Base-by-base conservation (phyloP, 2,797 vertebrate species). In the Hyperoplus immaculatus region DNA sequence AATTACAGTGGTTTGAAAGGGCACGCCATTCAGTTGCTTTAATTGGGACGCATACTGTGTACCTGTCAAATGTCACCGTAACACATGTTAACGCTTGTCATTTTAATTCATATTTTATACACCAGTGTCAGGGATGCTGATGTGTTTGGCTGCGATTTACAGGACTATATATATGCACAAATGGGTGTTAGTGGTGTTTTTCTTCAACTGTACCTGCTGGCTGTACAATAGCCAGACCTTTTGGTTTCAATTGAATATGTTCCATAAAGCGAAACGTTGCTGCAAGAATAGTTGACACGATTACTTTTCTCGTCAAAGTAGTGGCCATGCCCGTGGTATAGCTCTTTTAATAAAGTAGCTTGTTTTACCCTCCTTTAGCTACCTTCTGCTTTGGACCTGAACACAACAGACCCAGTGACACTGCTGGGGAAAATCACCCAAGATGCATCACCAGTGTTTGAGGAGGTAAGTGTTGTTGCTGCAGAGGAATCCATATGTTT, bases 391-490 rank as follows among this genome's bases (percentile, higher is more conserved):
- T 14, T 89, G 68, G 71, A 71, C 69, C 18, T 85, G 57, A 84
- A 87, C 21, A 29, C 38, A 6, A 1, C 13, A 0, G 85, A 89
- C 55, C 55, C 69, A 0, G 36, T 6, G 13, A 4, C 1, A 7
- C 82, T 94, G 11, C 15, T 94, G 41, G 15, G 8, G 6, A 86
- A 69, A 69, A 94, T 86, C n/a, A 67, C 74, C 9, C 7, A 14
- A 47, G 57, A 94, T 46, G 89, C 83, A 0, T 8, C 74, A 9
- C 90, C 91, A 6, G 36, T 95, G 51, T 55, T 93, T 39, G 58
- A 73, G 14, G 87, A 89, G 90, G 95, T 96, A 6, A 71, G 93
- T 88, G 45, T 13, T 10, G 1, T 15, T 8, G 5, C 5, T 39
- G 3, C 0, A 59, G 6, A 46, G 11, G 1, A 54, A 41, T 75